A percentile compares a stretch with the other conserved stretches of the same genome.
Evolutionary conservation across 1,140 invertebrate species (phyloP).

Genomic region (Philopotamus ludificatus): DNA sequence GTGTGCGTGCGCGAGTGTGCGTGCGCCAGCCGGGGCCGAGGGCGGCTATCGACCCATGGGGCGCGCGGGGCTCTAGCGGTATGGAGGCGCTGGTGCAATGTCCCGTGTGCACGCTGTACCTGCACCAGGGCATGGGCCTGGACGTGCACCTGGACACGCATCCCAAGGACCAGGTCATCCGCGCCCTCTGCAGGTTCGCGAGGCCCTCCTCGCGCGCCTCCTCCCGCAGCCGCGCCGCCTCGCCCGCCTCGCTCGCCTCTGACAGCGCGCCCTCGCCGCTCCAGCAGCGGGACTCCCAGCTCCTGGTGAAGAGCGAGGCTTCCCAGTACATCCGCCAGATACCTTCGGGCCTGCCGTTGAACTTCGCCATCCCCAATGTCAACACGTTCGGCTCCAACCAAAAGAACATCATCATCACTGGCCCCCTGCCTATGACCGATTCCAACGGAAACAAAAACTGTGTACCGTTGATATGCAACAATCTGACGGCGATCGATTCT

Average conservation of each 20-base stretch:
- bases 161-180: constrained; percentile 83
- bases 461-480: constrained; percentile 12
- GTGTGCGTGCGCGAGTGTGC: neutral
- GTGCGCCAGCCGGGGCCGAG: too few species aligned
- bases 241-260: constrained; percentile 23
- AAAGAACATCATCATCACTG: constrained; percentile 1
- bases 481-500: neutral
- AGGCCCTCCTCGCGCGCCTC: neutral
- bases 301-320: too few species aligned
- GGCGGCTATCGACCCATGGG: constrained; percentile 6
- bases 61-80: constrained; percentile 35
- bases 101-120: constrained; percentile 79
- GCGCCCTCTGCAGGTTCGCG: constrained; percentile 60
- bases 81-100: constrained; percentile 64
- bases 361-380: neutral
- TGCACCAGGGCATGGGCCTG: constrained; percentile 76
- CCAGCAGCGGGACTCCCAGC: neutral
- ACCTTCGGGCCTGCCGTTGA: neutral
- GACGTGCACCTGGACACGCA: constrained; percentile 78
- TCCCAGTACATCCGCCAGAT: too few species aligned
- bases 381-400: neutral
- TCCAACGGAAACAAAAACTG: constrained; percentile 9
- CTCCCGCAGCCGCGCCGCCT: constrained; percentile 42
- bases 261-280: neutral
- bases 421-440: neutral